Percentiles rank a stretch among this genome's conserved stretches.
phyloP scores from a whole-genome alignment of 2,888 invertebrate species.

The Campoplex capitator region DNA sequence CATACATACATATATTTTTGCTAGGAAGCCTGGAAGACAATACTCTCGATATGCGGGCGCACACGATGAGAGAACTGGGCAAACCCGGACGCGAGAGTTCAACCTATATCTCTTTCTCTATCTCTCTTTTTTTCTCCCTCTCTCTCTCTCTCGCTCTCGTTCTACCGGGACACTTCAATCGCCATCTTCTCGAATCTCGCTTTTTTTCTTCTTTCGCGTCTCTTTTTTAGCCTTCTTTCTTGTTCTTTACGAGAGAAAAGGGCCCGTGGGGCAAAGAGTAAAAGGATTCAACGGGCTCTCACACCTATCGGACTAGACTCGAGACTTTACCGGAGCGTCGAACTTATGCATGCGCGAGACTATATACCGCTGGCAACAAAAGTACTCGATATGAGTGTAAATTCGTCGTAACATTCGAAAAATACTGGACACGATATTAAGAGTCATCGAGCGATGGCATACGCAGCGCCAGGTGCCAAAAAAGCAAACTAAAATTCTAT shows the following conservation, averaged over 20 bases:
- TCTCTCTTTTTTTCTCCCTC: not conserved
- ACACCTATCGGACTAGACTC: no score
- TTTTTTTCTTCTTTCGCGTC: not conserved
- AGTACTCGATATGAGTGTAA: constrained; percentile 45
- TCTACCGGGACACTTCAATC: constrained; percentile 15
- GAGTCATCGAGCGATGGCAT: no score
- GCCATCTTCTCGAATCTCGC: not conserved
- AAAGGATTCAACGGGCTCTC: no score
- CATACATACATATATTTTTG: not conserved
- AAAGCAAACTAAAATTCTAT: no score
- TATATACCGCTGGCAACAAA: constrained; percentile 28
- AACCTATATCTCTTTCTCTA: constrained; percentile 29
- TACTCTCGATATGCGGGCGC: constrained; percentile 57
- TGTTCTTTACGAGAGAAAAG: not conserved
- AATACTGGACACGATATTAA: constrained; percentile 6
- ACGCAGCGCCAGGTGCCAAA: no score
- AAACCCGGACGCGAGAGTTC: constrained; percentile 67
- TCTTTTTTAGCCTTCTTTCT: not conserved
- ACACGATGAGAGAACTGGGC: constrained; percentile 43
- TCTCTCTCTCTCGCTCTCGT: constrained; percentile 14
- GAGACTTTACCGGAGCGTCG: no score
- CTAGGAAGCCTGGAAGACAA: constrained; percentile 60
- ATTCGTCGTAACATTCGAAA: constrained; percentile 15
- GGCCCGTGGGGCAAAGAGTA: no score
- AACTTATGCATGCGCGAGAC: no score